Conservation (phyloP, 2,888 invertebrate species). For the Lycophotia porphyrea region DNA sequence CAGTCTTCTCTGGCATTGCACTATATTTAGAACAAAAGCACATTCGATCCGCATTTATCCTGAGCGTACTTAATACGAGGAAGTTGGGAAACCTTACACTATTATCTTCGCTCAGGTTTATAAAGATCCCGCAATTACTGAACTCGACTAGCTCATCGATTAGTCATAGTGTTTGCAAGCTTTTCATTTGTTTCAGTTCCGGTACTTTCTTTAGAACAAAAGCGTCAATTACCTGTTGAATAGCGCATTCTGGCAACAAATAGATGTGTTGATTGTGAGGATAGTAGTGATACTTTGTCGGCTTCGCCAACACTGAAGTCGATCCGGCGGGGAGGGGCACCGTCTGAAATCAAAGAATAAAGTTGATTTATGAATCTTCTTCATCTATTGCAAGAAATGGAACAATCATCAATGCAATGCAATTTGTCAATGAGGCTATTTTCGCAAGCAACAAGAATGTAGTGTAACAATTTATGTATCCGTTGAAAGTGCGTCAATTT, state of each 20-base stretch:
- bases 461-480: constrained; percentile 70
- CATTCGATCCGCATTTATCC: constrained; percentile 43
- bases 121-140: constrained; percentile 42
- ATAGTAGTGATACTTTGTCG: constrained; percentile 98
- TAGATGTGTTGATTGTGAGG: constrained; percentile 98
- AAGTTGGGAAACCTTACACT: constrained; percentile 30
- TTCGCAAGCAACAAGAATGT: constrained; percentile 65
- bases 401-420: constrained; percentile 63
- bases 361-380: constrained; percentile 64
- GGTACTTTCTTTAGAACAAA: constrained; percentile 65
- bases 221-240: constrained; percentile 93
- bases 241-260: constrained; percentile 97
- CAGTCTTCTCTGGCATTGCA: constrained; percentile 34
- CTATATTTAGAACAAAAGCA: constrained; percentile 55
- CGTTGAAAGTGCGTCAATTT: constrained; percentile 80
- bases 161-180: constrained; percentile 52
- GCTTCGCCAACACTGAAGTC: constrained; percentile 94
- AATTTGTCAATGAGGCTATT: constrained; percentile 66
- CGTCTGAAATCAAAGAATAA: constrained; percentile 90
- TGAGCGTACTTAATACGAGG: constrained; percentile 29
- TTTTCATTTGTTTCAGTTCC: constrained; percentile 57
- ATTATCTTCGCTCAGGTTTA: constrained; percentile 45
- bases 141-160: constrained; percentile 34
- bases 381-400: constrained; percentile 32
- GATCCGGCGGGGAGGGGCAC: constrained; percentile 92